These are phyloP conservation scores for Deroplatys truncata DNA, from an alignment of 2,888 invertebrate genomes.

Conservation along the genomic window DNA sequence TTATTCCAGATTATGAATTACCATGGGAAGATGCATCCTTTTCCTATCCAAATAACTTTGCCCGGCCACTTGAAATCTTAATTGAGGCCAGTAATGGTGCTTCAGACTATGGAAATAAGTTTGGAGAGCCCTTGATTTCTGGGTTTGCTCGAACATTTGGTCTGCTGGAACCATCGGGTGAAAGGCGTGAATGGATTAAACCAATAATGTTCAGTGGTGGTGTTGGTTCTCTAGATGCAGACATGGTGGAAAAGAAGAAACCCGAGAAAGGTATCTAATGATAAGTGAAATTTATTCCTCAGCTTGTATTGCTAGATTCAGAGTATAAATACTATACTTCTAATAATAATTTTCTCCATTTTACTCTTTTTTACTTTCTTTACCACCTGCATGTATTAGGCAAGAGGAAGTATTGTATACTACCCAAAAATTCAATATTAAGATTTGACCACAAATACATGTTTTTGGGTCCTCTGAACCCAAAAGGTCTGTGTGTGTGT, in stretches of 20 bases:
- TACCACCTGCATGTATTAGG: no score
- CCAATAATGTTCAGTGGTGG: conserved; percentile 99
- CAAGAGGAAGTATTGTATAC: no score
- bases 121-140: conserved; percentile 90
- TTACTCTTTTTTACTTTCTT: no score
- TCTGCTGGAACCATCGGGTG: conserved; percentile 55
- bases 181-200: conserved; percentile 89
- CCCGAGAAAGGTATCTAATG: conserved; percentile 61
- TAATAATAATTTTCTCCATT: no score
- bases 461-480: no score
- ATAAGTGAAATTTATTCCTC: neutral
- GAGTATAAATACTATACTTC: no score
- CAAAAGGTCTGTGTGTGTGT: no score
- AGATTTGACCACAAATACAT: no score
- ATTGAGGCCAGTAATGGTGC: conserved; percentile 97
- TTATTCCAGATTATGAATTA: conserved; percentile 66
- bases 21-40: conserved; percentile 79
- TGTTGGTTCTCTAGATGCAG: conserved; percentile 82
- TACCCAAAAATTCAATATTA: no score
- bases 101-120: conserved; percentile 98
- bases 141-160: conserved; percentile 94
- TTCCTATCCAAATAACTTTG: conserved; percentile 85
- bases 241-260: conserved; percentile 71
- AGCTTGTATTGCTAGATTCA: neutral
- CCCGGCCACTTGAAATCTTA: conserved; percentile 81